Evolutionary conservation across 2,113 vertebrate species (phyloP).

Genomic region (Phainopepla nitens): DNA sequence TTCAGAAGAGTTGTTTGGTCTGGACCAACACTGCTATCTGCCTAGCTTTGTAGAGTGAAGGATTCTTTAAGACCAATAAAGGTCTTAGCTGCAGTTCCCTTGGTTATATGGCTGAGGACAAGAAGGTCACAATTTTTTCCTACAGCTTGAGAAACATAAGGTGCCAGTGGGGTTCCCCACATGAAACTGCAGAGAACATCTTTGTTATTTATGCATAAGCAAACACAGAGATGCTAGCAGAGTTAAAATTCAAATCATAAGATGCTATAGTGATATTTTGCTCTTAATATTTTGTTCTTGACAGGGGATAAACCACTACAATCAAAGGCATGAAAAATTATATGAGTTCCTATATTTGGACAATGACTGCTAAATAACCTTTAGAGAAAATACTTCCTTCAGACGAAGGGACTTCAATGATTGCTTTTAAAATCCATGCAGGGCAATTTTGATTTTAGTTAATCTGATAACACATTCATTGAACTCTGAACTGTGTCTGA

Average conservation of each 20-base stretch:
- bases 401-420: not conserved
- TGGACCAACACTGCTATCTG: not conserved
- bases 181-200: not conserved
- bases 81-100: not conserved
- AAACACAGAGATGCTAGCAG: not conserved
- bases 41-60: not conserved
- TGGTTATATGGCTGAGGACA: not conserved
- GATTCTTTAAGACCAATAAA: not conserved
- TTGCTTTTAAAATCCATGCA: not conserved
- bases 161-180: not conserved
- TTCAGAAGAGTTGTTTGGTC: not conserved
- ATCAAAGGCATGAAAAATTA: not conserved
- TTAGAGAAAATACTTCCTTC: not conserved
- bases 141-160: conserved; percentile 6
- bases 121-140: not conserved
- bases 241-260: not conserved
- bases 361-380: not conserved
- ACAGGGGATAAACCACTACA: not conserved
- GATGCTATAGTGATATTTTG: not conserved
- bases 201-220: conserved; percentile 2
- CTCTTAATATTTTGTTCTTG: not conserved
- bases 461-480: not conserved
- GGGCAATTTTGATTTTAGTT: not conserved
- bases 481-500: not conserved
- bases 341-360: not conserved